Base-by-base conservation (phyloP, 23 tunicate species). In the Trididemnum clinides region DNA sequence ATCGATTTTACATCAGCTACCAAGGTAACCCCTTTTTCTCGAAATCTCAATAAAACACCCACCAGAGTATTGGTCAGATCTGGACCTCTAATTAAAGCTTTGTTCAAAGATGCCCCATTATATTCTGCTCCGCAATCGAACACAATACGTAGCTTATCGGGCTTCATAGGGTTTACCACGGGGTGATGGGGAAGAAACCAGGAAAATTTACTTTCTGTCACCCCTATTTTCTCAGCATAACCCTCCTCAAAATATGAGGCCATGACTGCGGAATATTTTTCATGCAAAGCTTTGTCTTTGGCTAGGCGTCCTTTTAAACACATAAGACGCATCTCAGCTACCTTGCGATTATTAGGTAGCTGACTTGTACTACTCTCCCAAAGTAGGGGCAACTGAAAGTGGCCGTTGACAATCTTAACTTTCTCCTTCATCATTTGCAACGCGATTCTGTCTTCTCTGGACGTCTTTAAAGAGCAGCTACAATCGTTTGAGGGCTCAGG, bases 101-200 rank as follows among this genome's bases (percentile, higher is more conserved):
- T 36, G 29, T 23, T 70, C n/a, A 70, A 25, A 70, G 77, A 70
- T 25, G 77, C 21, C 27, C 77, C 77, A 26, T 70, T 3, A 28
- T 70, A 70, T 28, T 70, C 39, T 2, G 77, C 38, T 25, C 37
- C 77, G 22, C 77, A 70, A n/a, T 70, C 77, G 77, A 70, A 70
- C 12, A 70, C 77, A 70, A 70, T 28, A 12, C 39, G 19, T 37
- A 70, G 77, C 39, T 70, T 70, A 37, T 70, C 22, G 15, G 77
- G 77, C 77, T 70, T 70, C 39, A 26, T 33, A 3, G 77, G 77
- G 39, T 70, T 70, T 5, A 70, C 18, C 27, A 70, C 77, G 38
- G 25, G 25, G 39, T 70, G 77, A 70, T 70, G 77, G 22, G 77
- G 77, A n/a, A 70, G 22, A 33, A 26, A 70, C 77, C 77, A 70